Conservation (phyloP, 2,113 vertebrate species). For the Ciconia stormi region DNA sequence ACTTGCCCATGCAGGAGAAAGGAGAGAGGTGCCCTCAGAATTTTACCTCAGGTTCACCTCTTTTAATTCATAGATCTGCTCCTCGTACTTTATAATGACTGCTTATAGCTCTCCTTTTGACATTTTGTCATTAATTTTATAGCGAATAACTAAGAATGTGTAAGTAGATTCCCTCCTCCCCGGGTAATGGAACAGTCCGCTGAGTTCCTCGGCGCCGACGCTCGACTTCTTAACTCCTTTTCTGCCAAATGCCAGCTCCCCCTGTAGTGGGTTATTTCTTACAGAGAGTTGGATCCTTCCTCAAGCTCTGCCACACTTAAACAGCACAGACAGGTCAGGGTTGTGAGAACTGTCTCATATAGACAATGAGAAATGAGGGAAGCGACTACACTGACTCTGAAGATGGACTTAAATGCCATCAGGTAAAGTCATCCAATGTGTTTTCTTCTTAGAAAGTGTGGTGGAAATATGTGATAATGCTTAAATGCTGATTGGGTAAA, state of each 20-base stretch:
- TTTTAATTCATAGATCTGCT: background rate
- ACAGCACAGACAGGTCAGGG: too few relatives aligned
- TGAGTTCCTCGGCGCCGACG: fast-evolving
- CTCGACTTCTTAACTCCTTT: background rate
- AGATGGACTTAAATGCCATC: background rate
- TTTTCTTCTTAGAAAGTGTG: background rate
- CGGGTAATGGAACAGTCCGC: conserved; percentile 39
- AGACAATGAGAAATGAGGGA: too few relatives aligned
- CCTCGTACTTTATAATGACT: background rate
- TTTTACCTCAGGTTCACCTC: background rate
- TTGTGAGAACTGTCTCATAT: background rate
- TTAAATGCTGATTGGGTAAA: background rate
- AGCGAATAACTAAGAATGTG: background rate
- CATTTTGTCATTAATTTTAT: background rate
- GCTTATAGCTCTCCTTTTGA: background rate
- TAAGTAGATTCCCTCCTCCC: background rate
- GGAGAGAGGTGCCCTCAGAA: background rate
- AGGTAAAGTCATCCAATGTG: fast-evolving
- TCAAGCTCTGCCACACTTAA: background rate
- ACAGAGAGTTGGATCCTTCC: too few relatives aligned
- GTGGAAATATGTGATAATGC: background rate
- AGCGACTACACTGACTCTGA: fast-evolving
- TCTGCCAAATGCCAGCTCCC: background rate
- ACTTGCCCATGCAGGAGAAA: background rate
- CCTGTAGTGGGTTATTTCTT: fast-evolving